Base-by-base conservation (phyloP, 2,888 invertebrate species). In the Prosopocoilus inquinatus region DNA sequence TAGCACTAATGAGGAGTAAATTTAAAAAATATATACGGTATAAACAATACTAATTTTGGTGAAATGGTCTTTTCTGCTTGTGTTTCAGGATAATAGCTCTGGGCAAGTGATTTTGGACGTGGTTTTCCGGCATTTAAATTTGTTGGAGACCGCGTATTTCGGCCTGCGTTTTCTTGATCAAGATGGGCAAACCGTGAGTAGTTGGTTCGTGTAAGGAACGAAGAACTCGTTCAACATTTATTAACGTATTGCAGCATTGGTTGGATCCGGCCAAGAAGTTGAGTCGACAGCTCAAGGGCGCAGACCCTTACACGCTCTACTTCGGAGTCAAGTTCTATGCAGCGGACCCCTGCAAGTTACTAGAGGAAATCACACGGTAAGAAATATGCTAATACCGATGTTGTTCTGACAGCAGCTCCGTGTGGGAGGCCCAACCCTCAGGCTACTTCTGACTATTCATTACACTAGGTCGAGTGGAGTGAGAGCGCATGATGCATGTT, bases 271-370 rank as follows among this genome's bases (percentile, higher is more conserved):
- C 90, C 60, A 95, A 95, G 78, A 87, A 91, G 64, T 85, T 96
- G 58, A 86, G 89, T 67, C 88, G 92, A 62, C 96, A 96, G 77
- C 83, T 96, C 59, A 92, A 93, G 78, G 80, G 80, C 68, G 73
- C 67, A 66, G 78, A 74, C 68, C 82, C 66, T 77, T 90, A 91
- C 78, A 94, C 92, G 55, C 86, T 96, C 68, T 96, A 96, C 79
- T 96, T 97, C 75, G 95, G 96, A 55, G 95, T 97, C 61, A 96
- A 96, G 79, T 97, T 96, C 79, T 97, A 97, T 79, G 94, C 96
- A 2, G 94, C 94, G 1, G 96, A 97, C 80, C 96, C 96, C 1
- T 96, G 96, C 81, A 96, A 96, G 77, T 83, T 97, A 57, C 82
- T 93, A 58, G 96, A 96, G 80, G 96, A 97, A 82, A 95, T 96